A percentile compares a stretch with the other conserved stretches of the same genome.
These are phyloP conservation scores for Tiphia femorata DNA, from an alignment of 2,888 invertebrate genomes.

Conservation along the genomic window DNA sequence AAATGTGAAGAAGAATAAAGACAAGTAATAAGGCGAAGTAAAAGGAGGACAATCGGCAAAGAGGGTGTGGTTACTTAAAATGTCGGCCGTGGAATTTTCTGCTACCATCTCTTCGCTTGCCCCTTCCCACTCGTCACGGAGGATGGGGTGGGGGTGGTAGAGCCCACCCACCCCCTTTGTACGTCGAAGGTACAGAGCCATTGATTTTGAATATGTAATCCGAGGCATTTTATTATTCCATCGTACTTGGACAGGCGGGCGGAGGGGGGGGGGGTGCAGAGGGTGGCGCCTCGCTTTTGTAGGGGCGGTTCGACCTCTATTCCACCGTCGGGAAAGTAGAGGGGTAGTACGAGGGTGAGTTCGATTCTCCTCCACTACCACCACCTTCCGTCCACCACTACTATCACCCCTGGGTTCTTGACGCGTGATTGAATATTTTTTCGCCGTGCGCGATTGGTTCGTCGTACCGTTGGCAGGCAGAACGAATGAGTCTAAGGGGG, in stretches of 20 bases:
- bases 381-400: conserved; percentile 34
- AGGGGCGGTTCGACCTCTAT: conserved; percentile 49
- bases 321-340: conserved; percentile 42
- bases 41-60: conserved; percentile 28
- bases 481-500: conserved; percentile 41
- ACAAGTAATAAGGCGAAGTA: too few relatives aligned
- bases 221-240: conserved; percentile 66
- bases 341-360: conserved; percentile 41
- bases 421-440: conserved; percentile 69
- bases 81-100: conserved; percentile 47
- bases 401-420: conserved; percentile 58
- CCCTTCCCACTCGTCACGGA: conserved; percentile 4
- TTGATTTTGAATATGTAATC: conserved; percentile 68
- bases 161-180: conserved; percentile 51
- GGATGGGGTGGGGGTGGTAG: conserved; percentile 1
- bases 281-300: conserved; percentile 18
- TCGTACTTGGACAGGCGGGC: conserved; percentile 44
- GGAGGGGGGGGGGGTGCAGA: conserved; percentile 32
- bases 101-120: conserved; percentile 18
- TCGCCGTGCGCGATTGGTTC: conserved; percentile 67
- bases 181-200: conserved; percentile 56
- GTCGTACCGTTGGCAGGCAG: conserved; percentile 54
- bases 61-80: conserved; percentile 52
- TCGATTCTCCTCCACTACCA: conserved; percentile 43
- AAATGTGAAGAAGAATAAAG: too few relatives aligned